Evolutionary conservation across 1,140 invertebrate species (phyloP), one percentile per base, ranked within the genome.

Genomic region (Bathynomus jamesi): DNA sequence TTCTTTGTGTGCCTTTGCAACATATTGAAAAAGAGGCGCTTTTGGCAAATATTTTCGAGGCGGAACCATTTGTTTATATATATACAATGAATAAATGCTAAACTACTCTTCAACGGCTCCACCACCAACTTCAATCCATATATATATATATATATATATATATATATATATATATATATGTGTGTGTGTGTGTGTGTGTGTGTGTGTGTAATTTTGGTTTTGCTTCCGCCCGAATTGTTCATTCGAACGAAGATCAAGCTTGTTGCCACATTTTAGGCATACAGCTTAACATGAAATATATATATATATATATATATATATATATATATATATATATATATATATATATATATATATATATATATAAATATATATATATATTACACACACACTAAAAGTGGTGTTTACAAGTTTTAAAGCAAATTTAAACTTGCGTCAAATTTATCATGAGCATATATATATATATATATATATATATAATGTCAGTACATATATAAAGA

Each of bases 291-390:
- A n/a, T n/a, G n/a, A n/a, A n/a, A n/a, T n/a, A n/a, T n/a, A n/a
- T n/a, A n/a, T n/a, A n/a, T n/a, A n/a, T n/a, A n/a, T n/a, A n/a
- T n/a, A 63, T 63, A 63, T 63, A 63, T 63, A 63, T 63, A 63
- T 63, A 63, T 63, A 24, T 63, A 63, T 63, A 63, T 63, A 63
- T 63, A 63, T 63, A 63, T 63, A 63, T 60, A n/a, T 27, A 27
- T 27, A 27, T 27, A 63, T 63, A 63, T 24, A 63, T 63, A 63
- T 24, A 63, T 63, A 63, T 63, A 63, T 63, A 63, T 63, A 63
- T 63, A 63, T 63, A 4, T 63, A 63, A 24, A 63, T 63, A 63
- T 24, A 63, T 63, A 63, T 24, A 63, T 24, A 63, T 24, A 63
- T n/a, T 24, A 63, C 8, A 63, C 8, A 24, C 8, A 24, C 27